These are phyloP conservation scores for Rattus rattus DNA, from an alignment of 2,113 vertebrate species.

Conservation along the genomic window DNA sequence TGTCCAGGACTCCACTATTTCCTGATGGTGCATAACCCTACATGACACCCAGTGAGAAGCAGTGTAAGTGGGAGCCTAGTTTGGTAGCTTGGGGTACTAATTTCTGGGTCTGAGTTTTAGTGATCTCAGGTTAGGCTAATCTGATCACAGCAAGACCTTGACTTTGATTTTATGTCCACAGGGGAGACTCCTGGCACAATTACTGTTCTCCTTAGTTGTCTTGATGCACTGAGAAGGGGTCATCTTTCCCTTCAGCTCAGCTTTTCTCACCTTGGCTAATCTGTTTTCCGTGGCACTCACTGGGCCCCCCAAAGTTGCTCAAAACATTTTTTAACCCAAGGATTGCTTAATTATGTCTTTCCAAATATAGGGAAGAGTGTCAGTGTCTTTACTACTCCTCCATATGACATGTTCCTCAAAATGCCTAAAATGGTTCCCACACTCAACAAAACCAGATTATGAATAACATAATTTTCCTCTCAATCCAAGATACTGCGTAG, in stretches of 20 bases:
- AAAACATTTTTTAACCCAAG: neutral
- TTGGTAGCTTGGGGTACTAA: neutral
- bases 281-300: neutral
- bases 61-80: neutral
- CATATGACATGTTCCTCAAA: neutral
- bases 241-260: neutral
- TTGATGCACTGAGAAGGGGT: neutral
- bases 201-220: neutral
- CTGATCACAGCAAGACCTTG: neutral
- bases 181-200: neutral
- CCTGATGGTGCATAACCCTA: neutral
- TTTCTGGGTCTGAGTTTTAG: neutral
- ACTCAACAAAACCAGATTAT: neutral
- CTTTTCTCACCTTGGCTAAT: neutral
- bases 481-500: neutral
- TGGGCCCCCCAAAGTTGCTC: neutral
- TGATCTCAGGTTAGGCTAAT: neutral
- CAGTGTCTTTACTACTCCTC: neutral
- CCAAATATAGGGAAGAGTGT: neutral
- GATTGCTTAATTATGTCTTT: neutral
- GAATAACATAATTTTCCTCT: neutral
- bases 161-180: neutral
- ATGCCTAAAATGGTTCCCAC: neutral
- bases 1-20: neutral
- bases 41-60: neutral